A percentile compares a stretch with the other conserved stretches of the same genome.
phyloP scores from a whole-genome alignment of 2,797 vertebrate genomes.

The Catostomus latipinnis region DNA sequence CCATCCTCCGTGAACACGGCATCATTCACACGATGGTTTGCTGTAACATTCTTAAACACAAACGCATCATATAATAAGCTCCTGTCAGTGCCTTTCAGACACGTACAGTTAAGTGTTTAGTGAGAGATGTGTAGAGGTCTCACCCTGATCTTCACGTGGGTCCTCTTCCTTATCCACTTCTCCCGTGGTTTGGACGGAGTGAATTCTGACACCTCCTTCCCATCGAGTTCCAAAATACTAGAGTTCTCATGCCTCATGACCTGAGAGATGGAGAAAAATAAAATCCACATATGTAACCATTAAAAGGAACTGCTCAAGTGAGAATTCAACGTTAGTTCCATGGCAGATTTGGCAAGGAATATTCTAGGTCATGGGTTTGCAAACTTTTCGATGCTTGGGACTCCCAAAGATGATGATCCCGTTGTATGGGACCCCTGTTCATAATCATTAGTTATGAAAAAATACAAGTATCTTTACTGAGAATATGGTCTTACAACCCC shows the following conservation, averaged over 20 bases:
- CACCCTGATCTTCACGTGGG: conserved; percentile 95
- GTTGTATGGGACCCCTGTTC: too few relatives aligned
- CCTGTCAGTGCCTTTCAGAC: neutral
- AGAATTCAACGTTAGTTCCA: too few relatives aligned
- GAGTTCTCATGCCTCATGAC: conserved; percentile 97
- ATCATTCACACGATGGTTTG: conserved; percentile 96
- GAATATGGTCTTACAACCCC: too few relatives aligned
- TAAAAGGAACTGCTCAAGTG: too few relatives aligned
- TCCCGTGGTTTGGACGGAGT: conserved; percentile 96
- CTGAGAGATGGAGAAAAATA: conserved; percentile 66
- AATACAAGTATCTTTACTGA: too few relatives aligned
- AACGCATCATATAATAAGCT: conserved; percentile 7
- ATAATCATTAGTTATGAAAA: too few relatives aligned
- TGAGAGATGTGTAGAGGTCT: neutral
- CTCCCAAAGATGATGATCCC: too few relatives aligned
- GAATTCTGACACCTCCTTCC: conserved; percentile 96
- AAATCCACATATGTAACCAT: neutral
- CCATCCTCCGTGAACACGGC: conserved; percentile 90
- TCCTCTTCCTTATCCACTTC: conserved; percentile 97
- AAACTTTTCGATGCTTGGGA: too few relatives aligned
- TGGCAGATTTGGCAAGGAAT: too few relatives aligned
- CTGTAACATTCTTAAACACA: conserved; percentile 88
- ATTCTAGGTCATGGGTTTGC: too few relatives aligned
- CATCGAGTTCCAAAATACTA: conserved; percentile 93
- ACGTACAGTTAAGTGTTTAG: too few relatives aligned